Percentiles rank a stretch among this genome's conserved stretches.
Conservation (phyloP, 2,888 invertebrate species). For the Choreutis nemorana region DNA sequence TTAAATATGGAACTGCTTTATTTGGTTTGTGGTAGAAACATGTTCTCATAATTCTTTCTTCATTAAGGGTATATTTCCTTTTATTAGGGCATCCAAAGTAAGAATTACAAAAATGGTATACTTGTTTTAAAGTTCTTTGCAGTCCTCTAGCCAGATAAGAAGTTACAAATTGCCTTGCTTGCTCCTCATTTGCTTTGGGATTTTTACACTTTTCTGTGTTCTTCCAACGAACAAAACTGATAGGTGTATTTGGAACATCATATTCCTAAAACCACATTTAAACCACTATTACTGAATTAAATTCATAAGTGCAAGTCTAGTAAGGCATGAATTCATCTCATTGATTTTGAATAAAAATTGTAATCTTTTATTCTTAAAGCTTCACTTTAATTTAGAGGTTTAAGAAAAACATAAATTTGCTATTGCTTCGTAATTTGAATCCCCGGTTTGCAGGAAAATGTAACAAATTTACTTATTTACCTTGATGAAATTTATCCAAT, state of each 20-base stretch:
- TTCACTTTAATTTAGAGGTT: too few species aligned
- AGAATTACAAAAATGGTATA: conserved; percentile 28
- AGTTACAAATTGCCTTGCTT: conserved; percentile 28
- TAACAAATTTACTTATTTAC: conserved; percentile 15
- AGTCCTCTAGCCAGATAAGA: conserved; percentile 38
- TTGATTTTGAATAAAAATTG: conserved; percentile 8
- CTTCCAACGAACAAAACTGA: conserved; percentile 37
- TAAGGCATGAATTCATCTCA: too few species aligned
- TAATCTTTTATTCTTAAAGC: conserved; percentile 1
- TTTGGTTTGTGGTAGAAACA: conserved; percentile 30
- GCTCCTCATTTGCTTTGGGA: conserved; percentile 25
- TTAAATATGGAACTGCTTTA: conserved; percentile 22
- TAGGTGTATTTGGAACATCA: conserved; percentile 34
- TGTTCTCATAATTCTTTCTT: conserved; percentile 40
- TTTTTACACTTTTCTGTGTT: conserved; percentile 23
- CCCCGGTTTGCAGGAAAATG: too few species aligned
- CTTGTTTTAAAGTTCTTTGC: conserved; percentile 35
- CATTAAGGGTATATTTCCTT: conserved; percentile 25
- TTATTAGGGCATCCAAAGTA: conserved; percentile 22
- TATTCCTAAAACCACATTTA: conserved; percentile 33
- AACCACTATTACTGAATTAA: too few species aligned
- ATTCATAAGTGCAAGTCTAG: too few species aligned
- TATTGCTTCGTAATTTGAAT: too few species aligned
- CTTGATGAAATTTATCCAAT: conserved; percentile 37
- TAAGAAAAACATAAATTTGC: too few species aligned